phyloP scores from a whole-genome alignment of 2,797 vertebrate genomes.

The Periparus ater region DNA sequence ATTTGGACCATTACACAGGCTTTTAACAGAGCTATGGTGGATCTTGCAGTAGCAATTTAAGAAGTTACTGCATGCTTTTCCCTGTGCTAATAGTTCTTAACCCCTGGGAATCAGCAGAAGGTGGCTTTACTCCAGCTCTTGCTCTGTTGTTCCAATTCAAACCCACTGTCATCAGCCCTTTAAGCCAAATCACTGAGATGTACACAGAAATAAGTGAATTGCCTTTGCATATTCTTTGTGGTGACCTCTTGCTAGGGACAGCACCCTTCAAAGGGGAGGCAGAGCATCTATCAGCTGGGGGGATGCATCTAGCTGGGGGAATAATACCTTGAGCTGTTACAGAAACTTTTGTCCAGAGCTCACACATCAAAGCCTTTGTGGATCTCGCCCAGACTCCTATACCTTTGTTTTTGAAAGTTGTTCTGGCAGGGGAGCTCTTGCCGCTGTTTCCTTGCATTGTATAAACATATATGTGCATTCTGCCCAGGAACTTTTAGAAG shows the following conservation, averaged over 20 bases:
- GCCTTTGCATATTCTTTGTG: neutral
- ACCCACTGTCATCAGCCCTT: neutral
- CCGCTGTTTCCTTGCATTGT: conserved; percentile 32
- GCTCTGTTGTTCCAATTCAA: neutral
- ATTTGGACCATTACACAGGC: neutral
- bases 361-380: conserved; percentile 1
- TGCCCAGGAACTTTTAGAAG: neutral
- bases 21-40: neutral
- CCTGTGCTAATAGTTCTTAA: neutral
- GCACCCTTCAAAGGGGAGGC: neutral
- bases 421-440: conserved; percentile 21
- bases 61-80: neutral
- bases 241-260: conserved; percentile 10
- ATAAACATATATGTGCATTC: neutral
- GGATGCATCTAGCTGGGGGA: neutral
- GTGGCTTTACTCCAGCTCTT: neutral
- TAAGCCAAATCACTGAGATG: neutral
- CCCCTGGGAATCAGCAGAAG: neutral
- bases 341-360: conserved; percentile 23
- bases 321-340: neutral
- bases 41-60: neutral
- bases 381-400: neutral
- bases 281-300: neutral
- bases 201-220: neutral
- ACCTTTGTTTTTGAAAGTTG: conserved; percentile 27